These are phyloP conservation scores for Drosophila bifasciata DNA, from an alignment of 1,140 invertebrate genomes.

Conservation along the genomic window DNA sequence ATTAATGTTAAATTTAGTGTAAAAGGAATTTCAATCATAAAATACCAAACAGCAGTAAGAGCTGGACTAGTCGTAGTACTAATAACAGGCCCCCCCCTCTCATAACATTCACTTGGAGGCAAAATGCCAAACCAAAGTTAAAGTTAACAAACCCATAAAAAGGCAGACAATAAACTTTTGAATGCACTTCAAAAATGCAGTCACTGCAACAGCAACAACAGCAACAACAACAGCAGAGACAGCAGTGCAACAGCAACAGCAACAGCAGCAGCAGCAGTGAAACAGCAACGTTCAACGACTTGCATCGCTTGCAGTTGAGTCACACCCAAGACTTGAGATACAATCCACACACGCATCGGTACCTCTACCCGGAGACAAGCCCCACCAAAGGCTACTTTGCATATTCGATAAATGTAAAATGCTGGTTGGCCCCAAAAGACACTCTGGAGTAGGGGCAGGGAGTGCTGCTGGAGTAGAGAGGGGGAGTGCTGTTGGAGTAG, in stretches of 20 bases:
- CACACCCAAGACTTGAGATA: slow-evolving; percentile 57
- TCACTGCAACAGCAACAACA: slow-evolving; percentile 49
- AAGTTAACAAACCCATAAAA: slow-evolving; percentile 80
- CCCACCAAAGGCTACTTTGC: slow-evolving; percentile 68
- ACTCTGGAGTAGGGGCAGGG: slow-evolving; percentile 3
- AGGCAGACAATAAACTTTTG: slow-evolving; percentile 62
- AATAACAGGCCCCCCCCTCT: not conserved
- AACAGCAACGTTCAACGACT: slow-evolving; percentile 28
- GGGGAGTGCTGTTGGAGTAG: too few relatives aligned
- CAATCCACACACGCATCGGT: slow-evolving; percentile 49
- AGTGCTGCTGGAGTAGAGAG: too few relatives aligned
- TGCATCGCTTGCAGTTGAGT: slow-evolving; percentile 66
- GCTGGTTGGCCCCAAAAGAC: slow-evolving; percentile 26
- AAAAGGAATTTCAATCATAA: not conserved
- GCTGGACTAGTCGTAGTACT: too few relatives aligned
- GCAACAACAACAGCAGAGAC: not conserved
- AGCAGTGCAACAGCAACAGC: slow-evolving; percentile 4
- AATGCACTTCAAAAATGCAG: slow-evolving; percentile 67
- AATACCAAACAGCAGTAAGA: not conserved
- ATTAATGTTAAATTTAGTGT: not conserved
- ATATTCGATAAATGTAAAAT: slow-evolving; percentile 59
- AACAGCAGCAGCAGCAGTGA: not conserved
- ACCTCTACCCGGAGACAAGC: slow-evolving; percentile 1
- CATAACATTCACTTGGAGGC: slow-evolving; percentile 25
- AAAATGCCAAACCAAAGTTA: slow-evolving; percentile 47